phyloP scores from a whole-genome alignment of 2,888 invertebrate genomes.

The Lasioglossum zephyrum region DNA sequence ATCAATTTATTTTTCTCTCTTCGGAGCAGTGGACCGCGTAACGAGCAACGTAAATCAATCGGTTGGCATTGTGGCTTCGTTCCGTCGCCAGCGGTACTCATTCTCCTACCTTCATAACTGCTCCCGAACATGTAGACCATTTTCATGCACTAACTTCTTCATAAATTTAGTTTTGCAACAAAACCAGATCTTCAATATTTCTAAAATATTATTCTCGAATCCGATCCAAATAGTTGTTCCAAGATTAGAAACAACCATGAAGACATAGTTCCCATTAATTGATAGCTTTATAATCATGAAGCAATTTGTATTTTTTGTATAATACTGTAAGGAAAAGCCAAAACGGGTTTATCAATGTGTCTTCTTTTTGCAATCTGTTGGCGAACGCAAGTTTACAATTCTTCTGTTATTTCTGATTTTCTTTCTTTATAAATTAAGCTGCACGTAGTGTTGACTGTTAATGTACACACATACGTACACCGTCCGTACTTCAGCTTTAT shows the following conservation, averaged over 20 bases:
- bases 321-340: too few species aligned
- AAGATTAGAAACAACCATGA: neutral
- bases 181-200: neutral
- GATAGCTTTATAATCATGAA: neutral
- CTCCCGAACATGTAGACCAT: neutral
- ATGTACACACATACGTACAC: too few species aligned
- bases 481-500: too few species aligned
- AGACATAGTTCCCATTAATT: neutral
- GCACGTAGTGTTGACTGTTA: too few species aligned
- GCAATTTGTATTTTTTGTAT: neutral
- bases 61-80: conserved; percentile 82
- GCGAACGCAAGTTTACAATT: too few species aligned
- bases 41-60: conserved; percentile 85
- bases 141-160: neutral
- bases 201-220: neutral
- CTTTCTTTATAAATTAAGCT: too few species aligned
- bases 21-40: conserved; percentile 83
- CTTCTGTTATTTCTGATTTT: too few species aligned
- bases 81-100: conserved; percentile 70
- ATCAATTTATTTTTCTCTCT: conserved; percentile 81
- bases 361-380: too few species aligned
- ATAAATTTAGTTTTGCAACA: neutral
- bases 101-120: neutral
- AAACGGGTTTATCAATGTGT: too few species aligned
- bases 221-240: neutral